phyloP scores from a whole-genome alignment of 2,888 invertebrate genomes.

The Ennomos fuscantarius region DNA sequence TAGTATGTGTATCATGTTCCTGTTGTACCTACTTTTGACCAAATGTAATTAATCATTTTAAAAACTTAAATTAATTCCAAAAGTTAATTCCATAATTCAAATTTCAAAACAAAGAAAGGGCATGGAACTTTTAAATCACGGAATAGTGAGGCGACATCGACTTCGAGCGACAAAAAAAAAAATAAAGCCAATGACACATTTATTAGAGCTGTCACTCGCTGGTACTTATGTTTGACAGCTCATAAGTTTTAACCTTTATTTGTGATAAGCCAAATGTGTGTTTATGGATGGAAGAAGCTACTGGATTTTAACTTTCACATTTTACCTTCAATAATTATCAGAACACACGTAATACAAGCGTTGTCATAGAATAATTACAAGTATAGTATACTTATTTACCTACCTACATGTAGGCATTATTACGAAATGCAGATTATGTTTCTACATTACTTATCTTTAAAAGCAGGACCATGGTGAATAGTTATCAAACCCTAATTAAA shows the following conservation, averaged over 20 bases:
- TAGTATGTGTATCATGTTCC: no score
- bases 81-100: constrained; percentile 32
- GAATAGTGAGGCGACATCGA: constrained; percentile 76
- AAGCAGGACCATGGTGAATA: no score
- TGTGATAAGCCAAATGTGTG: constrained; percentile 79
- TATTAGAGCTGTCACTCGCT: constrained; percentile 76
- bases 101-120: constrained; percentile 81
- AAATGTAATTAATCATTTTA: no score
- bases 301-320: constrained; percentile 75
- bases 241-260: constrained; percentile 70
- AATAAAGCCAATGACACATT: constrained; percentile 78
- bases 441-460: no score
- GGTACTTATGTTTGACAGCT: constrained; percentile 74
- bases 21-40: no score
- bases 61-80: no score
- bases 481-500: no score
- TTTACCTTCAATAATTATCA: constrained; percentile 43
- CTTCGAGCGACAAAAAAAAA: constrained; percentile 58
- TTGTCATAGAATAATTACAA: no score
- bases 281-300: constrained; percentile 65
- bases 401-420: no score
- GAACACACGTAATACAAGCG: neutral
- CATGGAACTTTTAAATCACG: constrained; percentile 80
- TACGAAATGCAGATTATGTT: no score
- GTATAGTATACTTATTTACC: no score